Evolutionary conservation across 2,113 vertebrate genomes (phyloP).

Genomic region (Pagrus major): DNA sequence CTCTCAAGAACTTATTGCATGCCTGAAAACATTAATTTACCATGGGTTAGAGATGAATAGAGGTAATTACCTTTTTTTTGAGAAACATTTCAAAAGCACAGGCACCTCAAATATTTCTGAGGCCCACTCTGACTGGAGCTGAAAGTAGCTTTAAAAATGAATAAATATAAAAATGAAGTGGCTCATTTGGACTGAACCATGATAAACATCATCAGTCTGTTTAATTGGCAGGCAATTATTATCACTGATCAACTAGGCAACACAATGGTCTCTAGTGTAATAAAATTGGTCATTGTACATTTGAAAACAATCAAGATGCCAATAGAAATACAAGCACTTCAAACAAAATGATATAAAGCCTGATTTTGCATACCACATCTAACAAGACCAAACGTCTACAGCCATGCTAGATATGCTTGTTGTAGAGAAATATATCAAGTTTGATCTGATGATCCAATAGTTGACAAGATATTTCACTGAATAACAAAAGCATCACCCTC

Average conservation of each 20-base stretch:
- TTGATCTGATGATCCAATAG: background rate
- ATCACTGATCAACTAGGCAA: constrained; percentile 17
- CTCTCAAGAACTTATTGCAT: constrained; percentile 53
- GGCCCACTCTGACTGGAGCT: constrained; percentile 9
- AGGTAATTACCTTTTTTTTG: constrained; percentile 56
- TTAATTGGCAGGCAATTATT: constrained; percentile 36
- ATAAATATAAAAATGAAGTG: constrained; percentile 54
- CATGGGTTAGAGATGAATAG: constrained; percentile 60
- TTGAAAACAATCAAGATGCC: constrained; percentile 3
- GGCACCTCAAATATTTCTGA: constrained; percentile 44
- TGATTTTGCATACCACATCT: background rate
- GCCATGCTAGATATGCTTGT: background rate
- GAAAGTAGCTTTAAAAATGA: constrained; percentile 40
- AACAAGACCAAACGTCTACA: background rate
- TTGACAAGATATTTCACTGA: background rate
- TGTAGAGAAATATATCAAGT: background rate
- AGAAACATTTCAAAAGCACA: constrained; percentile 58
- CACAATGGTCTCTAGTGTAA: constrained; percentile 2
- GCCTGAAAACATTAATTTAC: constrained; percentile 68
- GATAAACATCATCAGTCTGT: constrained; percentile 19
- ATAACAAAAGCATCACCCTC: background rate
- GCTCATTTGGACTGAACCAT: constrained; percentile 40
- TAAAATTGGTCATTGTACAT: background rate
- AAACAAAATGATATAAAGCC: background rate
- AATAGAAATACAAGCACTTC: background rate